A percentile compares a stretch with the other conserved stretches of the same genome.
These are phyloP conservation scores for Rissa tridactyla DNA, from an alignment of 2,113 vertebrate species.

Conservation along the genomic window DNA sequence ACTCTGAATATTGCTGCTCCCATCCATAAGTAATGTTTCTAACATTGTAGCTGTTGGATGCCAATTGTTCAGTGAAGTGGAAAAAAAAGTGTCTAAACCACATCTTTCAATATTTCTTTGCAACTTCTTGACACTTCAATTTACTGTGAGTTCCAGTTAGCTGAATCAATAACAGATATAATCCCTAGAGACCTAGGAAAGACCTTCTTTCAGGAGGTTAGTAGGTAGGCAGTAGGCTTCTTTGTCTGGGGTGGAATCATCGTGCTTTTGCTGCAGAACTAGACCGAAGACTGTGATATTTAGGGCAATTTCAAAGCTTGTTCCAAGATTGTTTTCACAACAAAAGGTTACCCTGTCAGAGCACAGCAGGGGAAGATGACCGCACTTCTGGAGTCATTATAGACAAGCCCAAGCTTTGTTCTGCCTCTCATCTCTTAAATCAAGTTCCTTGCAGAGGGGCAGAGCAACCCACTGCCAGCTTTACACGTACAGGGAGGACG, in stretches of 20 bases:
- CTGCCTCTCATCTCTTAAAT: slow-evolving; percentile 14
- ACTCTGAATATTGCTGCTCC: neutral
- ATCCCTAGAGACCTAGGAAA: neutral
- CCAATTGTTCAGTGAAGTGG: neutral
- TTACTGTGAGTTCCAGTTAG: neutral
- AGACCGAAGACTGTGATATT: neutral
- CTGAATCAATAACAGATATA: neutral
- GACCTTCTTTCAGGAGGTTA: neutral
- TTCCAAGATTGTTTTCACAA: slow-evolving; percentile 23
- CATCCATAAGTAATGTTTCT: neutral
- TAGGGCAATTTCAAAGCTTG: slow-evolving; percentile 10
- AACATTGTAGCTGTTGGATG: neutral
- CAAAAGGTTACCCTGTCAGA: slow-evolving; percentile 29
- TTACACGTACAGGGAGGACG: neutral
- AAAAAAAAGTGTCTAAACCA: neutral
- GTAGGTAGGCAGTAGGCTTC: neutral
- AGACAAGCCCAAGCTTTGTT: slow-evolving; percentile 31
- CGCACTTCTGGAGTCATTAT: neutral
- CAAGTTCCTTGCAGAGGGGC: neutral
- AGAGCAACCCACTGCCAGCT: neutral
- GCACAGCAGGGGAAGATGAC: slow-evolving; percentile 3
- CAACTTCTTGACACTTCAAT: neutral
- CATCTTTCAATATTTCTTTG: neutral
- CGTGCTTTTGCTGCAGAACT: neutral
- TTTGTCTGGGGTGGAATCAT: neutral